phyloP scores from a whole-genome alignment of 1,140 invertebrate genomes.

The Camponotus vicinus region DNA sequence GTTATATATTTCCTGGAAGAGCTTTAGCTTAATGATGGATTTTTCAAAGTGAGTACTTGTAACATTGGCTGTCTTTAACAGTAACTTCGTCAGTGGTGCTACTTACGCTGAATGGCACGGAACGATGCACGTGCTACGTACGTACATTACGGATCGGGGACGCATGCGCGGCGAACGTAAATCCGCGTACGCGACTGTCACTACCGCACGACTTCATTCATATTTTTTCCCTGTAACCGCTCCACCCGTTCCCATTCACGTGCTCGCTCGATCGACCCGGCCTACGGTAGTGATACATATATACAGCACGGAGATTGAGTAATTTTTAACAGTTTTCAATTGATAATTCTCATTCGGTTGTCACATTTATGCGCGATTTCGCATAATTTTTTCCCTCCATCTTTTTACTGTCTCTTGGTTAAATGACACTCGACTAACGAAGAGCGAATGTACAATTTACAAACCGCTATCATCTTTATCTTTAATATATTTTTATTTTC shows the following conservation, averaged over 20 bases:
- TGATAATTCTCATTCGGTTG: constrained; percentile 8
- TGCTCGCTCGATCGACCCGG: constrained; percentile 56
- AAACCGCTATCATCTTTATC: not conserved
- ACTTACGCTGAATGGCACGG: constrained; percentile 70
- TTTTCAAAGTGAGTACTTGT: too few relatives aligned
- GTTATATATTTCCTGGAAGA: too few relatives aligned
- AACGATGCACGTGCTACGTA: constrained; percentile 70
- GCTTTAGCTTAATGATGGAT: too few relatives aligned
- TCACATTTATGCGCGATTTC: constrained; percentile 24
- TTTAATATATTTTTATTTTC: not conserved
- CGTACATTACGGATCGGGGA: constrained; percentile 57
- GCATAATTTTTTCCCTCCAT: not conserved
- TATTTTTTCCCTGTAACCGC: constrained; percentile 73
- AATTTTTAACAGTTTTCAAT: constrained; percentile 36
- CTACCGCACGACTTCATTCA: constrained; percentile 74
- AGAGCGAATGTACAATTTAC: not conserved
- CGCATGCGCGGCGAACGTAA: constrained; percentile 72
- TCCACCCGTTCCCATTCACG: constrained; percentile 73
- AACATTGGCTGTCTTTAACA: too few relatives aligned
- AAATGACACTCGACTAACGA: not conserved
- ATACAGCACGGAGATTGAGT: too few relatives aligned
- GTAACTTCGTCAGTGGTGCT: not conserved
- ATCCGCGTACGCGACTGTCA: constrained; percentile 67
- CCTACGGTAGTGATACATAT: not conserved
- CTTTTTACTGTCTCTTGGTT: not conserved